Percentiles rank a stretch among this genome's conserved stretches.
Evolutionary conservation across 2,113 vertebrate species (phyloP).

Genomic region (Paedocypris sp.): DNA sequence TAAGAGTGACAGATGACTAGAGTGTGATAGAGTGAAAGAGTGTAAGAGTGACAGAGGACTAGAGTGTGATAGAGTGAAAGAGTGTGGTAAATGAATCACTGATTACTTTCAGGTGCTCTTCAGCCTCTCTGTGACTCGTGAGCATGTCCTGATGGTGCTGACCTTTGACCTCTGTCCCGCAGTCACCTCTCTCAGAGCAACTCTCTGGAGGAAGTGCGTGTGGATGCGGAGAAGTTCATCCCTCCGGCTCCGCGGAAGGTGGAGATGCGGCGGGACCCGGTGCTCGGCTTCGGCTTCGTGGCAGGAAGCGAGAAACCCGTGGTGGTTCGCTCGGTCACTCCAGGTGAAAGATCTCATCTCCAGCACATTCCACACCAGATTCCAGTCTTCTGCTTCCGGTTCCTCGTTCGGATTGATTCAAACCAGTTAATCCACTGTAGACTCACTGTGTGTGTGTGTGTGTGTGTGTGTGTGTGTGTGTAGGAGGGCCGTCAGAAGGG

Average conservation of each 20-base stretch:
- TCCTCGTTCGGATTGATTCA: no score
- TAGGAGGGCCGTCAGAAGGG: conserved; percentile 93
- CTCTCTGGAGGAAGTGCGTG: conserved; percentile 84
- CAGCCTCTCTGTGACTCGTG: not conserved
- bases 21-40: no score
- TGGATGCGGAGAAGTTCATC: conserved; percentile 83
- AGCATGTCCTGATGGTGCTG: not conserved
- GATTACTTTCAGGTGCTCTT: no score
- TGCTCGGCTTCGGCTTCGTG: conserved; percentile 95
- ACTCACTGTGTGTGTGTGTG: not conserved
- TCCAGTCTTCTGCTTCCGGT: no score
- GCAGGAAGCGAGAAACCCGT: conserved; percentile 98
- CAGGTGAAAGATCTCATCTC: no score
- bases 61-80: no score
- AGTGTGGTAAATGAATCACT: no score
- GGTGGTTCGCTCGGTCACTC: conserved; percentile 93
- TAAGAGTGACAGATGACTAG: no score
- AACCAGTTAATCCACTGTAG: no score
- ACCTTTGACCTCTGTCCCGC: conserved; percentile 5
- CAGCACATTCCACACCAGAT: no score
- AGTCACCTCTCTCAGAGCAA: conserved; percentile 84
- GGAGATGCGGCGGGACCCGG: conserved; percentile 96
- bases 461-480: not conserved
- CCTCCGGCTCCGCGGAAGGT: conserved; percentile 84
- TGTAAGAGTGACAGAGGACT: no score